Evolutionary conservation across 2,797 vertebrate genomes (phyloP).

Genomic region (Philypnodon macrostomus): DNA sequence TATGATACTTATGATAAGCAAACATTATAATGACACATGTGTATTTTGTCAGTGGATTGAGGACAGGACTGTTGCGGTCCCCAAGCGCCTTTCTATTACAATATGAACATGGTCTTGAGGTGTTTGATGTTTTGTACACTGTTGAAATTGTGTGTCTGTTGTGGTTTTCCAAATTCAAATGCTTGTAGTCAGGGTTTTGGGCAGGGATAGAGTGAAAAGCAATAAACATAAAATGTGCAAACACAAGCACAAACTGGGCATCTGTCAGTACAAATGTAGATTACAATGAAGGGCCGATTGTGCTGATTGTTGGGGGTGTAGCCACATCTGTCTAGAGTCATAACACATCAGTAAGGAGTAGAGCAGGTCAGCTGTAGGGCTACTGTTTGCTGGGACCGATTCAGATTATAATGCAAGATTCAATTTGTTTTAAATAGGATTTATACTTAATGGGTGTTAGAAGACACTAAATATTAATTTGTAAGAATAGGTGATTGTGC

Average conservation of each 20-base stretch:
- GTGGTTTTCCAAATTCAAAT: constrained; percentile 1
- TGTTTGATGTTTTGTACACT: constrained; percentile 25
- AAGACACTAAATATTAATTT: neutral
- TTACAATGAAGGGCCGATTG: constrained; percentile 47
- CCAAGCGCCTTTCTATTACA: too few relatives aligned
- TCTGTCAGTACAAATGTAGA: constrained; percentile 67
- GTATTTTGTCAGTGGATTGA: constrained; percentile 50
- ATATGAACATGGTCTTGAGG: constrained; percentile 18
- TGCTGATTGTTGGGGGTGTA: constrained; percentile 47
- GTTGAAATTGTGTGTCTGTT: constrained; percentile 16
- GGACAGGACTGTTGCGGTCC: too few relatives aligned
- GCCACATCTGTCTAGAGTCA: constrained; percentile 63
- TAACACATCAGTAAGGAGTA: constrained; percentile 42
- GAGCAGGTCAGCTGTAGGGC: constrained; percentile 34
- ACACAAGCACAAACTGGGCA: constrained; percentile 51
- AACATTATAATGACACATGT: constrained; percentile 38
- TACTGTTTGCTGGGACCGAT: constrained; percentile 29
- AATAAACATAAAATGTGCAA: constrained; percentile 42
- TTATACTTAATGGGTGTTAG: too few relatives aligned
- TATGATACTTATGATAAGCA: constrained; percentile 35
- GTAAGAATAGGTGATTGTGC: neutral
- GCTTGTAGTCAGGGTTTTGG: constrained; percentile 20
- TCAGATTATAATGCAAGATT: neutral
- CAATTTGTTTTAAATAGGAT: neutral
- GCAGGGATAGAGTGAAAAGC: constrained; percentile 7